Evolutionary conservation across 2,888 invertebrate species (phyloP).

Genomic region (Heliconius ismenius): DNA sequence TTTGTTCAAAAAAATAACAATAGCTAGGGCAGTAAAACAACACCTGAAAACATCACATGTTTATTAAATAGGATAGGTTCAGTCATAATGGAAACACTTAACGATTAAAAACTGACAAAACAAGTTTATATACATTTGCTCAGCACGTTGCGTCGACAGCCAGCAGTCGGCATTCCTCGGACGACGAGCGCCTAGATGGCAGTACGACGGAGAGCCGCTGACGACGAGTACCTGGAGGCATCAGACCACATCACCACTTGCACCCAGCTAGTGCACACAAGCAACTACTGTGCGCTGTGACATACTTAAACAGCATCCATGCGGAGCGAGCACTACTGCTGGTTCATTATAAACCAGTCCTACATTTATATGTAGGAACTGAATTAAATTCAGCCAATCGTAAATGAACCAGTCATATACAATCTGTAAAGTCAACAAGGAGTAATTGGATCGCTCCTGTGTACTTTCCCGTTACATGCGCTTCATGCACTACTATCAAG

Average conservation of each 20-base stretch:
- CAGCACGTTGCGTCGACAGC: conserved; percentile 30
- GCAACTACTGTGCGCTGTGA: conserved; percentile 21
- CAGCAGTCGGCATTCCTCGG: neutral
- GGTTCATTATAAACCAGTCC: conserved; percentile 23
- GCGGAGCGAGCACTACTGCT: conserved; percentile 35
- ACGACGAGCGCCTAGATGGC: conserved; percentile 3
- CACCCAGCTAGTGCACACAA: neutral
- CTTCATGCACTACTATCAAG: conserved; percentile 37
- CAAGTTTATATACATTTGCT: conserved; percentile 54
- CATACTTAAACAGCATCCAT: conserved; percentile 33
- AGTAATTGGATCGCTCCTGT: conserved; percentile 18
- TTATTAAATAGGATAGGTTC: conserved; percentile 61
- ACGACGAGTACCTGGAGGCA: conserved; percentile 48
- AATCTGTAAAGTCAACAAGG: conserved; percentile 29
- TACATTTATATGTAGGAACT: conserved; percentile 9
- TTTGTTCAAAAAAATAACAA: neutral
- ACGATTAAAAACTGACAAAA: conserved; percentile 55
- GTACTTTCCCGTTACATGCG: conserved; percentile 30
- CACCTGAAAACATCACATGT: conserved; percentile 55
- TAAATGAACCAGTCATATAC: conserved; percentile 31
- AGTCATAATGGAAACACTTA: conserved; percentile 55
- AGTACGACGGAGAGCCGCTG: conserved; percentile 41
- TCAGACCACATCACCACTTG: neutral
- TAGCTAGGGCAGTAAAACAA: conserved; percentile 47
- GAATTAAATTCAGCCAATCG: conserved; percentile 19